Base-by-base conservation (phyloP, 1,140 invertebrate species). In the Achroia grisella region DNA sequence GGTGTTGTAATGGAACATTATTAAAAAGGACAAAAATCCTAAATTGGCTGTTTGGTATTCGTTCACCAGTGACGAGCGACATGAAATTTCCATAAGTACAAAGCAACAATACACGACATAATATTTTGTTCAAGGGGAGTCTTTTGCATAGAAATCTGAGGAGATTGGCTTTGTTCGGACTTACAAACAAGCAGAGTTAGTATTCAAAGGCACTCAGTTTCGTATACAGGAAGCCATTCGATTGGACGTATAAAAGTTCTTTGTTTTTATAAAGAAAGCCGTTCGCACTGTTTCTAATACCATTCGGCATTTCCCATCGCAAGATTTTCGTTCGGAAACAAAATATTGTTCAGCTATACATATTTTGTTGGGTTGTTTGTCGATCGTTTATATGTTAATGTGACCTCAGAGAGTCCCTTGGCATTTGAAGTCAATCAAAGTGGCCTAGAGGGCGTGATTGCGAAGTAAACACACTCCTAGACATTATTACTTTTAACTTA, bases 81-180 rank as follows among this genome's bases (percentile, higher is more conserved):
- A 23, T 23, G 17, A 52, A 68, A 67, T 71, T 56, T 65, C 56
- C 60, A 70, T 68, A 23, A 23, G 48, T 47, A 76, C 67, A 76
- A 71, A 67, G 56, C 52, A 62, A 55, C 55, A 60, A 62, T 62
- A 61, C 50, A 58, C 50, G 37, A 53, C 47, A 62, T 71, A 66
- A 68, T 70, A 71, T 73, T 68, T 70, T 66, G 61, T 69, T 49
- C 45, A 49, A 29, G 43, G 45, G 35, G 55, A 54, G 50, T 58
- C 48, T 63, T 71, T 66, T 68, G 62, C 68, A 68, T 68, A 53
- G 62, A 56, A 69, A 71, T 71, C 56, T 67, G 53, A 57, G 17
- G 53, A 57, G 17, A 23, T 23, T 23, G 17, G 17, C 17, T 23
- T 23, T 23, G 17, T 23, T 57, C 57, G 60, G 53, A 58, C 52